Conservation (phyloP, 2,113 vertebrate genomes). For the Enhydra lutris region DNA sequence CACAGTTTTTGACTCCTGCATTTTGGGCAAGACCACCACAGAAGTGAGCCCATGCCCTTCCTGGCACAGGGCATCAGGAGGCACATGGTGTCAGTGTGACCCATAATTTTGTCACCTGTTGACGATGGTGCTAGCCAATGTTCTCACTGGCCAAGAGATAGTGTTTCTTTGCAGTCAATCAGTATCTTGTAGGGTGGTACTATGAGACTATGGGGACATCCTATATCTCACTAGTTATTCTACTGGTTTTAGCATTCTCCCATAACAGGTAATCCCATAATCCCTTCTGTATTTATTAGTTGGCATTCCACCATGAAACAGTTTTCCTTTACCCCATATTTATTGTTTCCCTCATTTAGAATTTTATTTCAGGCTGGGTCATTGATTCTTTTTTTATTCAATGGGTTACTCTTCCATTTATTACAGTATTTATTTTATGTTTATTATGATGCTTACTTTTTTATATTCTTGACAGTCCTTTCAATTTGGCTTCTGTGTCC, state of each 20-base stretch:
- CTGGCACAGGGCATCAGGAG: background rate
- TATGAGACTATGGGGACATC: background rate
- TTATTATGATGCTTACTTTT: background rate
- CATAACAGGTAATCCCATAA: background rate
- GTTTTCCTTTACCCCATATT: background rate
- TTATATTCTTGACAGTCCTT: background rate
- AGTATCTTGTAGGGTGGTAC: background rate
- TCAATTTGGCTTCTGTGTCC: background rate
- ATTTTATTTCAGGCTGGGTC: background rate
- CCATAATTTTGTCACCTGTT: background rate
- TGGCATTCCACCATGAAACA: background rate
- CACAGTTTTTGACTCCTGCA: background rate
- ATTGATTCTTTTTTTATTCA: background rate
- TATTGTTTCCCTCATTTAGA: background rate
- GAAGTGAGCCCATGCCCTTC: background rate
- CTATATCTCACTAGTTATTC: background rate
- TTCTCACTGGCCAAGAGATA: background rate
- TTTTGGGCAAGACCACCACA: background rate
- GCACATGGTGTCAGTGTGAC: background rate
- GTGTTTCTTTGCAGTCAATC: background rate
- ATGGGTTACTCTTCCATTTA: background rate
- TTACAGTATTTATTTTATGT: background rate
- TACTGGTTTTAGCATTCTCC: background rate
- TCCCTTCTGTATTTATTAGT: background rate
- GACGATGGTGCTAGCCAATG: background rate